These are phyloP conservation scores for Sphaerophoria rueppellii DNA, from an alignment of 2,888 invertebrate genomes.

Conservation along the genomic window DNA sequence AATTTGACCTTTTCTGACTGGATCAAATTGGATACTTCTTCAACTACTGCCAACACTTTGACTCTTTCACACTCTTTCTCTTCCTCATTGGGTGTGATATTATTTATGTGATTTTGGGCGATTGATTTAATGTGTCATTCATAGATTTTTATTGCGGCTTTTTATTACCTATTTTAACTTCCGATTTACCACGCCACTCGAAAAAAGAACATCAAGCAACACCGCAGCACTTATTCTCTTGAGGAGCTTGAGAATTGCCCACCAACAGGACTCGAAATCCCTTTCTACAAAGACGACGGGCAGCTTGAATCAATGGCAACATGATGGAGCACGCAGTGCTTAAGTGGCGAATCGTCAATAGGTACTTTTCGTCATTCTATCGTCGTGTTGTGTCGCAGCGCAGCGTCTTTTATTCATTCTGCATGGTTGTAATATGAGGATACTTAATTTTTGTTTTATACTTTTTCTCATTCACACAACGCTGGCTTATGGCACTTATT, in stretches of 20 bases:
- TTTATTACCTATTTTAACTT: slow-evolving; percentile 82
- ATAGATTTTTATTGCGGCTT: slow-evolving; percentile 82
- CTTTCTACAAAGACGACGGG: slow-evolving; percentile 40
- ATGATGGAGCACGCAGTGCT: slow-evolving; percentile 55
- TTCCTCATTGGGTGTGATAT: slow-evolving; percentile 44
- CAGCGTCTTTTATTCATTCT: slow-evolving; percentile 55
- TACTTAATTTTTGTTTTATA: slow-evolving; percentile 61
- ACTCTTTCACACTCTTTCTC: slow-evolving; percentile 2
- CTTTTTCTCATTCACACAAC: slow-evolving; percentile 77
- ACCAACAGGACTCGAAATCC: slow-evolving; percentile 45
- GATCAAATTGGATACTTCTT: background rate
- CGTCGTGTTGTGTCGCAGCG: slow-evolving; percentile 19
- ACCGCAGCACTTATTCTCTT: slow-evolving; percentile 76
- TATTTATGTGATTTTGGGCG: slow-evolving; percentile 80
- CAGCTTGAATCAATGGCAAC: slow-evolving; percentile 37
- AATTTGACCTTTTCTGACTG: no score
- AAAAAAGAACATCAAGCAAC: slow-evolving; percentile 74
- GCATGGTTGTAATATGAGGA: slow-evolving; percentile 65
- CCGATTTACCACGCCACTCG: slow-evolving; percentile 82
- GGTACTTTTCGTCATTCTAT: slow-evolving; percentile 26
- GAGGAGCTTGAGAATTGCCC: slow-evolving; percentile 4
- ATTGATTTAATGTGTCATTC: slow-evolving; percentile 83
- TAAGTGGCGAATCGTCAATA: slow-evolving; percentile 57
- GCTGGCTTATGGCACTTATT: slow-evolving; percentile 63
- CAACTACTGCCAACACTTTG: background rate